These are phyloP conservation scores for Drosophila pachea DNA, from an alignment of 1,140 invertebrate species.

Conservation along the genomic window DNA sequence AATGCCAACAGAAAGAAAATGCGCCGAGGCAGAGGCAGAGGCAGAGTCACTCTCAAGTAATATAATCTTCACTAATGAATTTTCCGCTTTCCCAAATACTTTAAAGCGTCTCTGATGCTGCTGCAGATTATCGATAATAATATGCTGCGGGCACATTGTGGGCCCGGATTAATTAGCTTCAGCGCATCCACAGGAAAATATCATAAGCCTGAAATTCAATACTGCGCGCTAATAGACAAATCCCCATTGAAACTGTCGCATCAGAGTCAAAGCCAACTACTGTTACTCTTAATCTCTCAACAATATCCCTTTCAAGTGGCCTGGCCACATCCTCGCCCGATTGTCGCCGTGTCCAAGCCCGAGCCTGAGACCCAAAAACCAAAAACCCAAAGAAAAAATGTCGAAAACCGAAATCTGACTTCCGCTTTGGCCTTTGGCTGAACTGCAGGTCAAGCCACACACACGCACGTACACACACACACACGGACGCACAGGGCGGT, in stretches of 20 bases:
- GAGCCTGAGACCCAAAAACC: conserved; percentile 26
- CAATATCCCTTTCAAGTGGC: conserved; percentile 43
- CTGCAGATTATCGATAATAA: background rate
- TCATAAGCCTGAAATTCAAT: conserved; percentile 47
- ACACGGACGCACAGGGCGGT: too few relatives aligned
- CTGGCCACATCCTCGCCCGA: conserved; percentile 35
- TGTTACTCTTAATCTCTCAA: conserved; percentile 35
- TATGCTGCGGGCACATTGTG: background rate
- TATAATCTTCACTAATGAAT: conserved; percentile 20
- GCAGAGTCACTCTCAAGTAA: background rate
- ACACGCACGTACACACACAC: conserved; percentile 15
- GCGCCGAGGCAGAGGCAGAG: too few relatives aligned
- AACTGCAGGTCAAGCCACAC: conserved; percentile 54
- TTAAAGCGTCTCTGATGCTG: conserved; percentile 3
- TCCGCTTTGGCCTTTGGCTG: conserved; percentile 44
- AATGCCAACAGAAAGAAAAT: conserved; percentile 10
- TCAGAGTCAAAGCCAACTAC: conserved; percentile 27
- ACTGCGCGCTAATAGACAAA: conserved; percentile 27
- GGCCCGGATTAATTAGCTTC: conserved; percentile 4
- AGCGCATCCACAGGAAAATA: background rate
- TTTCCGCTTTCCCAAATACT: conserved; percentile 8
- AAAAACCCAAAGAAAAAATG: conserved; percentile 17
- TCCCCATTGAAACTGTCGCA: conserved; percentile 40
- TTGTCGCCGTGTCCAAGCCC: conserved; percentile 30
- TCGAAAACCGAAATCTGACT: conserved; percentile 42